These are phyloP conservation scores for Procapra przewalskii DNA, from an alignment of 2,113 vertebrate genomes.

Conservation along the genomic window DNA sequence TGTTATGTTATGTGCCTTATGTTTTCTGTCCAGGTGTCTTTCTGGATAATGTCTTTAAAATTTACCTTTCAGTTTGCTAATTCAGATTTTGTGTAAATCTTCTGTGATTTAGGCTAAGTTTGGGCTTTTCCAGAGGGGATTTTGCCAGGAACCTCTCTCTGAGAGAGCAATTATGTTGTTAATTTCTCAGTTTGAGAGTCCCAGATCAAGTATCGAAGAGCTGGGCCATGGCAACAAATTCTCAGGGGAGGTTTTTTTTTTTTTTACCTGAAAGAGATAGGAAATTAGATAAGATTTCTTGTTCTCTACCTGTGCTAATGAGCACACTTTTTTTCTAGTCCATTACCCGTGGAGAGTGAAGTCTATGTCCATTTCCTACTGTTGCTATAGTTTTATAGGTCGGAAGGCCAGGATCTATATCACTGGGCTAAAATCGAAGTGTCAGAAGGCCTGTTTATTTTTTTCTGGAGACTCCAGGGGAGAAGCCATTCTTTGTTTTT, in stretches of 20 bases:
- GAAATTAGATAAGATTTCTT: neutral
- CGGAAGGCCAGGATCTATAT: neutral
- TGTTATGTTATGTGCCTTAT: no score
- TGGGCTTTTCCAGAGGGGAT: neutral
- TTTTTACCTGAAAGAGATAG: neutral
- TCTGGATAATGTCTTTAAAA: neutral
- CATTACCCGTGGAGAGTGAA: neutral
- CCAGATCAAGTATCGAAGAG: neutral
- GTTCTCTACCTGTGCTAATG: neutral
- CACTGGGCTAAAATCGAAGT: neutral
- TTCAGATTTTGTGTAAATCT: neutral
- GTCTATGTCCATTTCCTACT: neutral
- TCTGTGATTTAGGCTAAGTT: neutral
- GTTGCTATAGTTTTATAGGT: neutral
- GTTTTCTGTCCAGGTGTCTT: neutral
- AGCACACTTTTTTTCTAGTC: neutral
- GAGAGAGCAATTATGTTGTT: conserved; percentile 6
- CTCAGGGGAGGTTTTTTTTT: neutral
- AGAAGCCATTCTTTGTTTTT: neutral
- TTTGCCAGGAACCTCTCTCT: neutral
- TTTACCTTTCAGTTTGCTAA: neutral
- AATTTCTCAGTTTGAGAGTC: neutral
- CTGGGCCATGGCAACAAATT: neutral
- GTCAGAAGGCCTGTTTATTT: no score
- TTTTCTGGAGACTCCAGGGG: neutral